These are phyloP conservation scores for Labrus mixtus DNA, from an alignment of 2,113 vertebrate species.

Conservation along the genomic window DNA sequence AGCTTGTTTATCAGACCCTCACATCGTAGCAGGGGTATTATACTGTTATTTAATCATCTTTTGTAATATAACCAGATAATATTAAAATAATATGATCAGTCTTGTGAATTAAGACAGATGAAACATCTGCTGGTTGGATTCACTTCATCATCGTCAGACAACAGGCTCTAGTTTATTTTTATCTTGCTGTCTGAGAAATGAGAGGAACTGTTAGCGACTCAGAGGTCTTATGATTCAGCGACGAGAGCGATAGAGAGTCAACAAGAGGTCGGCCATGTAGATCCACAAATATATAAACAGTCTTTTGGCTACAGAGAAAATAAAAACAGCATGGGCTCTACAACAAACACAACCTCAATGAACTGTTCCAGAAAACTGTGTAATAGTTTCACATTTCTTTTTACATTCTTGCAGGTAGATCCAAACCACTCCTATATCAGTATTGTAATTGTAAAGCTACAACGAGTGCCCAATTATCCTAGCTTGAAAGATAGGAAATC, in stretches of 20 bases:
- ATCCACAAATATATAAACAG: background rate
- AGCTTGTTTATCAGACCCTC: conserved; percentile 47
- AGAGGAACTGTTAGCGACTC: conserved; percentile 41
- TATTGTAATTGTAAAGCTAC: background rate
- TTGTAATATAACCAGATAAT: too few species aligned
- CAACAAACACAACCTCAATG: background rate
- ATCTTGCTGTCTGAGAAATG: conserved; percentile 9
- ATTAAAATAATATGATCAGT: conserved; percentile 14
- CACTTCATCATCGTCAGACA: background rate
- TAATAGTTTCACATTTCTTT: background rate
- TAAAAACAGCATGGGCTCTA: background rate
- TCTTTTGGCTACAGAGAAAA: background rate
- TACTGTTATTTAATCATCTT: background rate
- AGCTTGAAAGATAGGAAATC: background rate
- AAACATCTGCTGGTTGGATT: conserved; percentile 8
- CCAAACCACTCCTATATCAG: too few species aligned
- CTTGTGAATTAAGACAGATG: conserved; percentile 2
- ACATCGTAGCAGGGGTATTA: conserved; percentile 5
- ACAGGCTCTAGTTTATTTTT: conserved; percentile 28
- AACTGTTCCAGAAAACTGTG: background rate
- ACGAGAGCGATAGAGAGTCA: conserved; percentile 3
- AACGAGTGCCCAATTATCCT: background rate
- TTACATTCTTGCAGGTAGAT: too few species aligned
- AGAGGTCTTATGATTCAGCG: conserved; percentile 59
- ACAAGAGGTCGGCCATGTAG: conserved; percentile 5